Evolutionary conservation across 2,797 vertebrate genomes (phyloP), one percentile per base, ranked within the genome.

Genomic region (Protonibea diacanthus): DNA sequence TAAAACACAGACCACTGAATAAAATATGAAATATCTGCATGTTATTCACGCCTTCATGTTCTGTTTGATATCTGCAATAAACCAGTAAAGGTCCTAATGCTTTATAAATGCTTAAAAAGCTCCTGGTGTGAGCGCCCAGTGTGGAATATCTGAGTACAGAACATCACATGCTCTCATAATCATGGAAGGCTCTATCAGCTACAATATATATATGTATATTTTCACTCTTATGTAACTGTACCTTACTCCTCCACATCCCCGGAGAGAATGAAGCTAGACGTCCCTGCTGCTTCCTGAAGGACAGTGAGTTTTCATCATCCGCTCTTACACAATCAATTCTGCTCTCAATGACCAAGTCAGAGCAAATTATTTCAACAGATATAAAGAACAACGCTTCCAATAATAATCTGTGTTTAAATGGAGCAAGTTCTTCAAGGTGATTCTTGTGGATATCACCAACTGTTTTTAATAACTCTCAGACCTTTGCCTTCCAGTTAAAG

Each of bases 151-250:
- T 80, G 52, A 78, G 60, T n/a, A 38, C 52, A 83, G 77, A 82
- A 78, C 68, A 85, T 74, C 64, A 51, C 63, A 66, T 10, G 10
- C 64, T 84, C 62, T 85, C 66, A 60, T 85, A 75, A 82, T 71
- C 66, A 69, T 13, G 55, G 65, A 76, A 55, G 65, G 51, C 61
- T 61, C 27, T 33, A 70, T 69, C 38, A 60, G 76, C 63, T 74
- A 8, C 33, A 2, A 38, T 38, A 38, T 38, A 38, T 38, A 61
- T 71, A 71, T 72, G 55, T 56, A 27, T 68, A 56, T 79, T 81
- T 84, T 86, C 81, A 33, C 42, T 58, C 78, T 95, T 94, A 94
- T 81, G 53, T 89, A 94, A 95, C 87, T 71, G 82, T 84, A 76
- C 87, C 62, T 79, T 72, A 76, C 86, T 89, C 84, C 84, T 88